Base-by-base conservation (phyloP, 2,888 invertebrate genomes). In the Brachyopa scutellaris region DNA sequence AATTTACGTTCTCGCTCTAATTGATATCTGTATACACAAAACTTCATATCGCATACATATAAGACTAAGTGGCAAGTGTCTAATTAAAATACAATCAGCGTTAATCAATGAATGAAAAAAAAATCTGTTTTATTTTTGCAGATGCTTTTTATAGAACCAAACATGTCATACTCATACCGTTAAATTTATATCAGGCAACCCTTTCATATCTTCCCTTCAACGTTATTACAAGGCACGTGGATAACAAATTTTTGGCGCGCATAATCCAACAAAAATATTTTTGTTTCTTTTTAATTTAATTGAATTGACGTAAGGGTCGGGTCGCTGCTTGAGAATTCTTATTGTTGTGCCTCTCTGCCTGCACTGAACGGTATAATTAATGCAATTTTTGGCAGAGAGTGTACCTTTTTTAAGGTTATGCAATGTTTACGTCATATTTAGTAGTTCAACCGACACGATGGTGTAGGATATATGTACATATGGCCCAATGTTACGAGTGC, bases 351-450 rank as follows among this genome's bases (percentile, higher is more conserved):
- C 40, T 23, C n/a, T n/a, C n/a, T n/a, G n/a, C n/a, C n/a, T n/a
- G 40, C 17, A 13, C 2, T 31, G 45, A n/a, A n/a, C 55, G 8
- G 59, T 57, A 23, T 40, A 21, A n/a, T n/a, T n/a, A 53, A 57
- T 66, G 61, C 55, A 73, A 42, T 38, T 74, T 80, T 80, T 80
- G 80, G 80, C 80, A 80, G 49, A 69, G 64, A 38, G 15, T 57
- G 33, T 23, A 26, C 74, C 33, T 36, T 57, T 79, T 74, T 57
- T 42, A 57, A 62, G 57, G 45, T 74, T 74, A 69, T 80, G 76
- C 38, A 76, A 76, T 42, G 13, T 42, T 76, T 80, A 38, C 74
- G 80, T 69, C 80, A 80, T 23, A 33, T 42, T 21, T 55, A n/a
- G 31, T 31, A 19, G 21, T 49, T 57, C 57, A 74, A 49, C 15